Evolutionary conservation across 2,888 invertebrate genomes (phyloP), one percentile per base, ranked within the genome.

Genomic region (Eilema sororculum): DNA sequence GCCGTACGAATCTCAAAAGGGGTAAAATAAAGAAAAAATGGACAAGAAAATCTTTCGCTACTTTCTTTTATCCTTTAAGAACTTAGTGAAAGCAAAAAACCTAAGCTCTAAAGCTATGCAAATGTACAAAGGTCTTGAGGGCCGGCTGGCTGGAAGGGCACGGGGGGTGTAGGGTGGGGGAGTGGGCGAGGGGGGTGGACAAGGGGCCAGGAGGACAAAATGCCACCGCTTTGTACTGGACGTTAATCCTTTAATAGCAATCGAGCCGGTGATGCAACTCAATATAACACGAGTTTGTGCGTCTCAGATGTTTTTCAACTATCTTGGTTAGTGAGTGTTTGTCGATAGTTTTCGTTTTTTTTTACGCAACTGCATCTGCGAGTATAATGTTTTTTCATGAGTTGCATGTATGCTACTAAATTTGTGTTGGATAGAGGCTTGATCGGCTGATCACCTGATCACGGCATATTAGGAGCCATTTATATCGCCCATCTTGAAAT

Each of bases 221-320:
- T 92, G 91, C 93, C 92, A 89, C 88, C 92, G 91, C 93, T 94
- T 93, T 93, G 92, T 93, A 88, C 87, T 86, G 86, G 82, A 87
- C 88, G 89, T 86, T 93, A 94, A 94, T 94, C 94, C 93, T 94
- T 93, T 94, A 93, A 95, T 93, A 92, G 94, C 91, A 91, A 93
- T 91, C 87, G 90, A 90, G 88, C 86, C 82, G 81, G 79, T 72
- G 77, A 78, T 81, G 82, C 81, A 82, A 75, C 79, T 79, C 81
- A 80, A 77, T 82, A 78, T 81, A 79, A 80, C 71, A 72, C 65
- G 70, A 63, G 64, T 68, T 70, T 71, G 71, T 73, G 65, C 58
- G 65, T 74, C 67, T 69, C 70, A 46, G 65, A 72, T 69, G 58
- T 71, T 76, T 74, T 68, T 13, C 24, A 9, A 16, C 24, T 12